phyloP scores from a whole-genome alignment of 2,113 vertebrate species.

The Chauna torquata region DNA sequence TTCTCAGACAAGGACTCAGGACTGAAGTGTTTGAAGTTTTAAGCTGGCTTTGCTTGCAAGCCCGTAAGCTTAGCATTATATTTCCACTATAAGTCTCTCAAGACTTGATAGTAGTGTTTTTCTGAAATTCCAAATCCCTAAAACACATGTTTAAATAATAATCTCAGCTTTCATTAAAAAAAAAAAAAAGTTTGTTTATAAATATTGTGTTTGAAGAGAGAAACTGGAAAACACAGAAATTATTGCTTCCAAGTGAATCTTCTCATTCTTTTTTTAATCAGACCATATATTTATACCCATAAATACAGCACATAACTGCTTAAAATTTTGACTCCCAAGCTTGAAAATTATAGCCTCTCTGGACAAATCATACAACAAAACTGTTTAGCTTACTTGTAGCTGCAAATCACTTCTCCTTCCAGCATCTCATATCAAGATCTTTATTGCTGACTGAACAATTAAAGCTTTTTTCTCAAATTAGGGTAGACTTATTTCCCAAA shows the following conservation, averaged over 20 bases:
- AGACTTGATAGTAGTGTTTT: neutral
- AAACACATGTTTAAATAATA: neutral
- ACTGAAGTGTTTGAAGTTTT: neutral
- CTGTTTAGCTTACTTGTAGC: neutral
- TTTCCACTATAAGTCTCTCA: neutral
- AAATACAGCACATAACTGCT: neutral
- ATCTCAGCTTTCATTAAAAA: neutral
- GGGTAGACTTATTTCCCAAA: neutral
- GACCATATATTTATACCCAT: neutral
- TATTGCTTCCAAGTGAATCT: neutral
- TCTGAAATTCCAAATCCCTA: neutral
- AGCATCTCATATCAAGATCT: neutral
- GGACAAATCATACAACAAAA: neutral
- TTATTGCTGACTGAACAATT: neutral
- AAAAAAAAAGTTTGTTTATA: neutral
- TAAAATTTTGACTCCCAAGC: neutral
- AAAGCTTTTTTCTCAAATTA: neutral
- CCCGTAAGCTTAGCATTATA: neutral
- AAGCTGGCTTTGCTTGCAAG: neutral
- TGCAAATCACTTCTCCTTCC: neutral
- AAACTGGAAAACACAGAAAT: neutral
- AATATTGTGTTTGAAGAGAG: neutral
- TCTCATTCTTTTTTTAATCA: neutral
- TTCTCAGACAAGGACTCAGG: neutral
- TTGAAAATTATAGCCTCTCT: neutral